Evolutionary conservation across 2,797 vertebrate species (phyloP).

Genomic region (Podargus strigoides): DNA sequence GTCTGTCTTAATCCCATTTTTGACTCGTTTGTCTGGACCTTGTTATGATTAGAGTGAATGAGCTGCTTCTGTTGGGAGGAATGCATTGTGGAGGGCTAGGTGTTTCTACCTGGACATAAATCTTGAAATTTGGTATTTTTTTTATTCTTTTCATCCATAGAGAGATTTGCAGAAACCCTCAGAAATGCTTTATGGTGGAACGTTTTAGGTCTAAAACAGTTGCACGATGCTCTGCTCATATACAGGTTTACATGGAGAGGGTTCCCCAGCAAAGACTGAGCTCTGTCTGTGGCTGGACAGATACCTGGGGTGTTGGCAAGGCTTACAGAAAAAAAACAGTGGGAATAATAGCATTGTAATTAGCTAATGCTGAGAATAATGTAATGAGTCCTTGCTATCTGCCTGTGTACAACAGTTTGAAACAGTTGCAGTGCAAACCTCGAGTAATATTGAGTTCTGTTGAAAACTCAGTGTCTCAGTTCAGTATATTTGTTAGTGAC

Average conservation of each 20-base stretch:
- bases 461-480: not conserved
- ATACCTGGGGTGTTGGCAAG: not conserved
- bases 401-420: not conserved
- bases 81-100: not conserved
- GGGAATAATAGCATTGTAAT: not conserved
- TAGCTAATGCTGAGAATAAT: not conserved
- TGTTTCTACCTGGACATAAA: not conserved
- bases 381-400: not conserved
- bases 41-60: not conserved
- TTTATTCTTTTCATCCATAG: not conserved
- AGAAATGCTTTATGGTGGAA: not conserved
- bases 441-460: not conserved
- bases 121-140: not conserved
- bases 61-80: not conserved
- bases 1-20: not conserved
- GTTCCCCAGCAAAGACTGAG: not conserved
- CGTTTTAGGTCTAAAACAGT: not conserved
- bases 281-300: not conserved
- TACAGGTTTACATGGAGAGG: not conserved
- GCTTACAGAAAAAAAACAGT: not conserved
- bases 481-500: not conserved
- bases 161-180: not conserved
- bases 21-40: not conserved
- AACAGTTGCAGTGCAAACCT: not conserved
- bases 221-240: not conserved